A percentile compares a stretch with the other conserved stretches of the same genome.
Conservation (phyloP, 2,113 vertebrate genomes). For the Podilymbus podiceps region DNA sequence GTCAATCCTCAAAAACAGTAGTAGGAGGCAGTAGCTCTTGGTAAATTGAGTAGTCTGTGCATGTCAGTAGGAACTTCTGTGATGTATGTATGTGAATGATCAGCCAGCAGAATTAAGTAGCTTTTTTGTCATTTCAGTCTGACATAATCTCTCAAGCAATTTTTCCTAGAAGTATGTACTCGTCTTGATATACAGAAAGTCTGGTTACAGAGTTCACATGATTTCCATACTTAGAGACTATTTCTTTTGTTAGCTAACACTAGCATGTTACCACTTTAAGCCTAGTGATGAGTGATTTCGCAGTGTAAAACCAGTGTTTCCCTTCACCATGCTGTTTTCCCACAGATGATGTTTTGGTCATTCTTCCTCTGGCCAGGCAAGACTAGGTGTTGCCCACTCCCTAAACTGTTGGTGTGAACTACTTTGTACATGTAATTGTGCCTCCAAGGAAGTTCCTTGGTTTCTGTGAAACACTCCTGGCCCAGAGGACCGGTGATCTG, state of each 20-base stretch:
- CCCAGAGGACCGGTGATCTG: neutral
- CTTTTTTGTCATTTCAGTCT: constrained; percentile 83
- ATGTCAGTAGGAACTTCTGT: constrained; percentile 78
- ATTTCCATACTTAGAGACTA: neutral
- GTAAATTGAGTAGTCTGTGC: constrained; percentile 78
- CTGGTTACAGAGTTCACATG: neutral
- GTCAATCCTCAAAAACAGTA: neutral
- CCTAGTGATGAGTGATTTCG: neutral
- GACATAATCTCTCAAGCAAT: constrained; percentile 78
- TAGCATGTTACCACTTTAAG: neutral
- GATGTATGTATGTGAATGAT: constrained; percentile 83
- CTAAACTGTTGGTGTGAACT: neutral
- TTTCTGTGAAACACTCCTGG: neutral
- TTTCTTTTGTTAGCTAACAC: constrained; percentile 19
- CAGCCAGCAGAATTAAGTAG: constrained; percentile 83
- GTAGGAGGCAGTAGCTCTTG: neutral
- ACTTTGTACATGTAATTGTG: neutral
- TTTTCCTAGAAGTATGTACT: constrained; percentile 68
- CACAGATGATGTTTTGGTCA: neutral
- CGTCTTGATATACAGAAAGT: constrained; percentile 17
- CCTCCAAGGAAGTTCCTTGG: neutral
- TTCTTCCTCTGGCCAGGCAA: neutral
- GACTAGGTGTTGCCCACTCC: neutral
- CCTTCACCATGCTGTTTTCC: neutral
- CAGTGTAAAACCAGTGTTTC: neutral